phyloP scores from a whole-genome alignment of 2,797 vertebrate species.

The Melopsittacus undulatus region DNA sequence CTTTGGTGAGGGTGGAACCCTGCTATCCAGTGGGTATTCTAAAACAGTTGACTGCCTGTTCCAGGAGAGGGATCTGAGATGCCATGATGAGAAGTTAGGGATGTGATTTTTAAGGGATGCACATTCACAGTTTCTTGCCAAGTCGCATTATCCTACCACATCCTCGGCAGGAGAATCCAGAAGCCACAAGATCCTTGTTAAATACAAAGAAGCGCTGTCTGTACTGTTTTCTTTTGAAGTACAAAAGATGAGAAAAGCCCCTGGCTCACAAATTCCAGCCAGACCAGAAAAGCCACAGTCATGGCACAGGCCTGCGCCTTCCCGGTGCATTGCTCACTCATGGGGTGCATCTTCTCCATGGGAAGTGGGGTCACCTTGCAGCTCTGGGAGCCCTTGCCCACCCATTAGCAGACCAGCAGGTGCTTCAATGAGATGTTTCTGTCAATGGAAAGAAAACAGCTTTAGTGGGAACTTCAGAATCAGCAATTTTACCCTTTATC shows the following conservation, averaged over 20 bases:
- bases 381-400: neutral
- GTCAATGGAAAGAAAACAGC: neutral
- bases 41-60: neutral
- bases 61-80: neutral
- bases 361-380: neutral
- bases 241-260: neutral
- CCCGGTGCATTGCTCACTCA: neutral
- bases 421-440: neutral
- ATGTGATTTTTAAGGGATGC: neutral
- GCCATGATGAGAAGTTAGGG: neutral
- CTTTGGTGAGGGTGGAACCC: neutral
- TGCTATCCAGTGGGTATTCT: neutral
- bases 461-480: neutral
- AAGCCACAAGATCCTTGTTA: neutral
- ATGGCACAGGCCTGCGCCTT: neutral
- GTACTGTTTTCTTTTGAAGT: neutral
- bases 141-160: neutral
- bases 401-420: neutral
- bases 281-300: neutral
- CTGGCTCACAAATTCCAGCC: neutral
- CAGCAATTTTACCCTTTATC: neutral
- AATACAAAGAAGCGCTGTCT: neutral
- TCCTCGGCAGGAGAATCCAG: neutral
- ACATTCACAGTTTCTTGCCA: rapidly evolving
- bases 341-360: rapidly evolving